phyloP scores from a whole-genome alignment of 2,113 vertebrate genomes.

The Thymallus thymallus region DNA sequence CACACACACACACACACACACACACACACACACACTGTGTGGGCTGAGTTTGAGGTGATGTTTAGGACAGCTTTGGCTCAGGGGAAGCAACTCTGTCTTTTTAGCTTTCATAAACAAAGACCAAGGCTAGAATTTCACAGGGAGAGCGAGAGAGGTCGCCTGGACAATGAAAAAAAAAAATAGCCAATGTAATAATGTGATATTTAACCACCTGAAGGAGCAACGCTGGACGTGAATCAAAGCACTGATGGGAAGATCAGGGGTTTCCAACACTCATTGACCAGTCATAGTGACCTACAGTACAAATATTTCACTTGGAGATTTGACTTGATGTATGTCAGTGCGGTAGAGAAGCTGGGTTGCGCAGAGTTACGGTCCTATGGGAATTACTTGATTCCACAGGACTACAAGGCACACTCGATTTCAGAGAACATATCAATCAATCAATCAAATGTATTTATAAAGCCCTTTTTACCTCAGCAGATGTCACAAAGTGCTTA shows the following conservation, averaged over 20 bases:
- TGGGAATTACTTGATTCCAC: no score
- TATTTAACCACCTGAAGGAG: background rate
- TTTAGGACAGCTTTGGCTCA: background rate
- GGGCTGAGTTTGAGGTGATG: slow-evolving; percentile 5
- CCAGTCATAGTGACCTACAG: background rate
- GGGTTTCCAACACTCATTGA: background rate
- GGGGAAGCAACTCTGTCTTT: background rate
- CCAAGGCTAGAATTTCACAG: background rate
- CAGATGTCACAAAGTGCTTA: no score
- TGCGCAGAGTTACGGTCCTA: no score
- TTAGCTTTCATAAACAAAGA: background rate
- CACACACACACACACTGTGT: slow-evolving; percentile 6
- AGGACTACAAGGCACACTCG: no score
- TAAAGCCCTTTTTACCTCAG: no score
- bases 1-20: background rate
- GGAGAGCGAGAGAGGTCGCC: background rate
- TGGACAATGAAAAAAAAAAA: background rate
- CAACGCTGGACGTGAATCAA: background rate
- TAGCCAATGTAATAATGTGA: background rate
- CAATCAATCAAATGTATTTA: no score
- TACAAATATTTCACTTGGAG: background rate
- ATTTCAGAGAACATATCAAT: no score
- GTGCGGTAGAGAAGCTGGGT: background rate
- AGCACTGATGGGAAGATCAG: background rate
- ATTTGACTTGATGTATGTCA: background rate